Base-by-base conservation (phyloP, 2,888 invertebrate genomes). In the Microctonus hyperodae region DNA sequence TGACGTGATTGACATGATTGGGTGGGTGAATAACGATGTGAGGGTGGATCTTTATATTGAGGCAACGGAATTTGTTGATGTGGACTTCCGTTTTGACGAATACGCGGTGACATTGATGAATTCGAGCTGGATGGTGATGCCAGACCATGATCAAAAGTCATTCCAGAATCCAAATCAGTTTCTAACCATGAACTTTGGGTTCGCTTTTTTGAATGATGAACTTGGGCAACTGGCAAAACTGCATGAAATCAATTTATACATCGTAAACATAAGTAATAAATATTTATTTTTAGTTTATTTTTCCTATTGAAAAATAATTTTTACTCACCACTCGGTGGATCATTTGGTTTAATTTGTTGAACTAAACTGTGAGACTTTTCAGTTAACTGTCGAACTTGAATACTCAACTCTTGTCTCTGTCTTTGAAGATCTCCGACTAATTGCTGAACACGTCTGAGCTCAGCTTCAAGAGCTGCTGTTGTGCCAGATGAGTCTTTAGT, bases 101-200 rank as follows among this genome's bases (percentile, higher is more conserved):
- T 69, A 28, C 75, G 75, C 0, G 80, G 75, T 9, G 81, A 77
- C 33, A 68, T 65, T 22, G 73, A 74, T 1, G 76, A 78, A 10
- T 69, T 40, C 6, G 76, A 75, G 53, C 79, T 79, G 48, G 79
- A 75, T 6, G 82, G 76, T 58, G 85, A 85, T 51, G 83, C 88
- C 35, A 89, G 84, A 2, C 90, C 91, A 74, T 90, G 91, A 80
- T 95, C 94, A 61, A 90, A 86, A 0, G 92, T 91, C 68, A 89
- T 88, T 79, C 93, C 91, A 0, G 93, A 91, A 82, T 96, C 96
- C 31, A 97, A 85, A 84, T 97, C 96, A 0, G 96, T 96, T 85
- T 96, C 96, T 64, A 93, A 88, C 93, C 96, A 96, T 0, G 90
- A 89, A 1, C 91, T 90, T 56, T 88, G 89, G 20, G 89, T 87